A percentile compares a stretch with the other conserved stretches of the same genome.
phyloP scores from a whole-genome alignment of 2,113 vertebrate species.

The Podilymbus podiceps region DNA sequence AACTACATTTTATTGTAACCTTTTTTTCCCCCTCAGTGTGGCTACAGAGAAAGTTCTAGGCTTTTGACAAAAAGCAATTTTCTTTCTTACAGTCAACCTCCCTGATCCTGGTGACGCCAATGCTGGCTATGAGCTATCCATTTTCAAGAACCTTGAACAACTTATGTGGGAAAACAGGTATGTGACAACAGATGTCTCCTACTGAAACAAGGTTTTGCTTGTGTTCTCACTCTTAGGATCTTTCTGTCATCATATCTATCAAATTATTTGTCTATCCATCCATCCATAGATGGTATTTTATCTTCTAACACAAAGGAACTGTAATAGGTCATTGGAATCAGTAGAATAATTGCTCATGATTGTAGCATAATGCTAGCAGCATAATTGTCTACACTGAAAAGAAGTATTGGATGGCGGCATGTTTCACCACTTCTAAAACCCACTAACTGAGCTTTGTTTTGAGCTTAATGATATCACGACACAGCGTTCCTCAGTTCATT shows the following conservation, averaged over 20 bases:
- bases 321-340: not conserved
- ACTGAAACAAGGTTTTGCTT: not conserved
- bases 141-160: constrained; percentile 78
- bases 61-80: not conserved
- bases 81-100: constrained; percentile 71
- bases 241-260: not conserved
- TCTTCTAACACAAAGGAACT: not conserved
- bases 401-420: not conserved
- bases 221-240: not conserved
- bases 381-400: not conserved
- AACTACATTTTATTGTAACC: not conserved
- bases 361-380: not conserved
- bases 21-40: not conserved
- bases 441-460: not conserved
- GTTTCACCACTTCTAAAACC: not conserved
- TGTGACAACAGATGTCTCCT: not conserved
- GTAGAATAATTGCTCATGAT: not conserved
- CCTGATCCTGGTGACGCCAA: constrained; percentile 69
- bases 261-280: not conserved
- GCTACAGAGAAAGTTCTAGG: not conserved
- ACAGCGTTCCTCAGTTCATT: not conserved
- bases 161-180: constrained; percentile 79
- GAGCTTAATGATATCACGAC: not conserved
- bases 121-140: constrained; percentile 77
- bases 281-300: not conserved